phyloP scores from a whole-genome alignment of 2,888 invertebrate species.

The Onthophagus sagittarius region DNA sequence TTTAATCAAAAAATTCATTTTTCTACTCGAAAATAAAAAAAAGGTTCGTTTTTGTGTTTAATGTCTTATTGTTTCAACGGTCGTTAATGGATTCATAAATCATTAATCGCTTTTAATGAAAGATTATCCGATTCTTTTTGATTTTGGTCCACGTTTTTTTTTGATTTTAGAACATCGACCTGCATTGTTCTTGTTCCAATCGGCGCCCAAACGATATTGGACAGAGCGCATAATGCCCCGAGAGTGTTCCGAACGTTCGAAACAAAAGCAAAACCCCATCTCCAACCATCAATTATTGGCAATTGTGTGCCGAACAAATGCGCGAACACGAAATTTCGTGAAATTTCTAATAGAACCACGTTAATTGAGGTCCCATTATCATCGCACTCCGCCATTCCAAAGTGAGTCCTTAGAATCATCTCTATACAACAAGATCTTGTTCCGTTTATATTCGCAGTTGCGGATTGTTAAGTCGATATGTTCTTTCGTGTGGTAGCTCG shows the following conservation, averaged over 20 bases:
- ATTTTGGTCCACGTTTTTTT: no score
- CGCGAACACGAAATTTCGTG: not conserved
- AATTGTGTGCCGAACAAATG: not conserved
- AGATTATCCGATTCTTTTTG: no score
- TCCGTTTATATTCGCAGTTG: not conserved
- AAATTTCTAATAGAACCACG: not conserved
- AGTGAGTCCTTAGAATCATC: no score
- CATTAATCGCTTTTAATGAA: no score
- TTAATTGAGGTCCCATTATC: not conserved
- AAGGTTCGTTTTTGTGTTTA: no score
- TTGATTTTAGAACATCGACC: not conserved
- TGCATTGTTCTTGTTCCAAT: not conserved
- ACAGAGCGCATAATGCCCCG: not conserved
- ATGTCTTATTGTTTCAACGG: no score
- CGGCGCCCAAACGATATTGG: not conserved
- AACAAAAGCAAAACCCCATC: not conserved
- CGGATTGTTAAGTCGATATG: not conserved
- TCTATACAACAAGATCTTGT: not conserved
- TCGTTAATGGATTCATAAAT: no score
- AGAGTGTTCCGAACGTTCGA: not conserved
- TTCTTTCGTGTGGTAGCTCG: not conserved
- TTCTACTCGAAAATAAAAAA: no score
- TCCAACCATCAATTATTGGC: not conserved
- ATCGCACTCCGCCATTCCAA: no score
- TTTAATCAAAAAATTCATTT: no score